Evolutionary conservation across 2,113 vertebrate species (phyloP), one percentile per base, ranked within the genome.

Genomic region (Mustela nigripes): DNA sequence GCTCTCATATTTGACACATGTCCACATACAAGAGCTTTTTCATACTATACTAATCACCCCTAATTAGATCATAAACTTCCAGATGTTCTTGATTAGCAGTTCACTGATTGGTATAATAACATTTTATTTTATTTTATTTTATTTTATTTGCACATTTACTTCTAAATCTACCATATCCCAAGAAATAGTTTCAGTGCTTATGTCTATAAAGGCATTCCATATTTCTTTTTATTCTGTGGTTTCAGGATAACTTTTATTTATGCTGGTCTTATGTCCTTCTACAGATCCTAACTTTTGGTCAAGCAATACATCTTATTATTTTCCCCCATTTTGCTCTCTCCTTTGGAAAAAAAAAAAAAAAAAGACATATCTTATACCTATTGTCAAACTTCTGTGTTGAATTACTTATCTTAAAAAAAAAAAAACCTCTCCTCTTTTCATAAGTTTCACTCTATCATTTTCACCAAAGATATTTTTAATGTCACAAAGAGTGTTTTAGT

Each of bases 371-470:
- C 26, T 48, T 95, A 14, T 2, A 18, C 39, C 67, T 92, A 28
- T 95, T 98, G 84, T 98, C 86, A 65, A 31, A 87, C 62, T 88
- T 80, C 91, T 80, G 67, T 98, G 76, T 58, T 81, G 14, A 95
- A 96, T 53, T 80, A n/a, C 84, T 71, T 82, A 0, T 81, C 95
- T 81, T 96, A 93, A 97, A 97, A 95, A 82, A 82, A 97, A 97
- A 95, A 82, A 82, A 95, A 71, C 2, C 3, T 42, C 4, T 58
- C 19, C 31, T 73, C 21, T 91, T 86, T 94, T 60, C n/a, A 65
- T 3, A 94, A 26, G 21, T 62, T 69, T n/a, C 1, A 73, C 6
- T 79, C 85, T 91, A n/a, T 69, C 56, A 50, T 62, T 92, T 96
- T 78, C 48, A 90, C 22, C 28, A 86, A 94, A 74, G 19, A 81